Evolutionary conservation across 1,140 invertebrate genomes (phyloP).

Genomic region (Aphis craccivora): DNA sequence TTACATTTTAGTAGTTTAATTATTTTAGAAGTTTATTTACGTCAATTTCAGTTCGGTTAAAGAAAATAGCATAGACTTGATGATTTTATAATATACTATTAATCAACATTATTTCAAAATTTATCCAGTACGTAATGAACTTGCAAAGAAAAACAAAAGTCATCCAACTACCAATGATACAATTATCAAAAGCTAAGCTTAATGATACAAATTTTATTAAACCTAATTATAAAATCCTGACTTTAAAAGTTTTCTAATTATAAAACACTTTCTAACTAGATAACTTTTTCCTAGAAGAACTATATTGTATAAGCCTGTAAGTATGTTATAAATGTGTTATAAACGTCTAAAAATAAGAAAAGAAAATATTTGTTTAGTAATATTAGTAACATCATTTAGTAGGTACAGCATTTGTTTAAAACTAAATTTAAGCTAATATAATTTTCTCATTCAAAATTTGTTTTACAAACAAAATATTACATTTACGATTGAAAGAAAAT

Average conservation of each 20-base stretch:
- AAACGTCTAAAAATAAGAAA: background rate
- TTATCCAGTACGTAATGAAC: background rate
- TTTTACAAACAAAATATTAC: too few species aligned
- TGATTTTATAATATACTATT: background rate
- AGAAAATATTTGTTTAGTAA: background rate
- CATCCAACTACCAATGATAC: background rate
- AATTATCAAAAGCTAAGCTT: background rate
- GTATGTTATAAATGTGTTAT: background rate
- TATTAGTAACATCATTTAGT: background rate
- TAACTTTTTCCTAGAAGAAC: background rate
- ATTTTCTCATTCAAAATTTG: background rate
- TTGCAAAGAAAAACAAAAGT: background rate
- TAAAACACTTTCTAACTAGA: background rate
- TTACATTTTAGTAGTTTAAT: background rate
- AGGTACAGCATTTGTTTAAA: background rate
- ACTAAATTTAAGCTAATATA: background rate
- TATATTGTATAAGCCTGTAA: too few species aligned
- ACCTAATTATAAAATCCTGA: background rate
- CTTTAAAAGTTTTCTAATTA: conserved; percentile 21
- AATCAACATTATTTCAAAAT: background rate
- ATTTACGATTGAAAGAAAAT: background rate
- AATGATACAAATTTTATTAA: background rate
- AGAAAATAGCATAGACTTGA: background rate
- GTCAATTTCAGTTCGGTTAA: background rate
- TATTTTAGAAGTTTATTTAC: background rate